Evolutionary conservation across 1,140 invertebrate species (phyloP).

Genomic region (Drosophila burlai): DNA sequence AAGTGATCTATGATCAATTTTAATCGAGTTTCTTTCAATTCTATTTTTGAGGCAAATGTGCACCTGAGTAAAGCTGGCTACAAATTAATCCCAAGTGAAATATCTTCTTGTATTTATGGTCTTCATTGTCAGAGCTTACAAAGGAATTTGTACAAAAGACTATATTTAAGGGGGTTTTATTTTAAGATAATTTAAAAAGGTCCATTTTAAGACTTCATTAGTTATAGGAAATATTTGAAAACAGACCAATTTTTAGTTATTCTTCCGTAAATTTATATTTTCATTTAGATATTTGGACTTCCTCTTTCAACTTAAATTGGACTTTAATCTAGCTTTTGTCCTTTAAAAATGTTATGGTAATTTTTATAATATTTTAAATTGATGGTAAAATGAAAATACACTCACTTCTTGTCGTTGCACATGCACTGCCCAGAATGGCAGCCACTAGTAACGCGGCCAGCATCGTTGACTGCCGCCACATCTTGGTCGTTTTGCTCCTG

Average conservation of each 20-base stretch:
- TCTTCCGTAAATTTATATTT: neutral
- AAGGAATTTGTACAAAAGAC: neutral
- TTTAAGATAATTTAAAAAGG: neutral
- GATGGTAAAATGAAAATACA: neutral
- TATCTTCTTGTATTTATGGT: neutral
- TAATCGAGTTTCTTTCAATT: neutral
- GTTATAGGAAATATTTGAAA: neutral
- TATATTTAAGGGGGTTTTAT: neutral
- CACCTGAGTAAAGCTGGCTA: slow-evolving; percentile 12
- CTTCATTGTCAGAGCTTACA: neutral
- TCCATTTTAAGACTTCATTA: neutral
- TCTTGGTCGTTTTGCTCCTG: slow-evolving; percentile 53
- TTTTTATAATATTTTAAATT: neutral
- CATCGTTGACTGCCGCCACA: slow-evolving; percentile 81
- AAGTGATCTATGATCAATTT: slow-evolving; percentile 27
- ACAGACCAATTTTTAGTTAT: neutral
- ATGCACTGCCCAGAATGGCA: slow-evolving; percentile 66
- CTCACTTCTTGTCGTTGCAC: slow-evolving; percentile 69
- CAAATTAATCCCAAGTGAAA: slow-evolving; percentile 12
- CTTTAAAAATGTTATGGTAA: neutral
- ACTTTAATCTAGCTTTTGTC: no score
- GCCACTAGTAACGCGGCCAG: slow-evolving; percentile 81
- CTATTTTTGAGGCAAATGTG: slow-evolving; percentile 11
- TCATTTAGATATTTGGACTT: no score
- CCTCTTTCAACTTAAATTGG: no score